phyloP scores from a whole-genome alignment of 2,113 vertebrate species.

The Puffinus mauretanicus region DNA sequence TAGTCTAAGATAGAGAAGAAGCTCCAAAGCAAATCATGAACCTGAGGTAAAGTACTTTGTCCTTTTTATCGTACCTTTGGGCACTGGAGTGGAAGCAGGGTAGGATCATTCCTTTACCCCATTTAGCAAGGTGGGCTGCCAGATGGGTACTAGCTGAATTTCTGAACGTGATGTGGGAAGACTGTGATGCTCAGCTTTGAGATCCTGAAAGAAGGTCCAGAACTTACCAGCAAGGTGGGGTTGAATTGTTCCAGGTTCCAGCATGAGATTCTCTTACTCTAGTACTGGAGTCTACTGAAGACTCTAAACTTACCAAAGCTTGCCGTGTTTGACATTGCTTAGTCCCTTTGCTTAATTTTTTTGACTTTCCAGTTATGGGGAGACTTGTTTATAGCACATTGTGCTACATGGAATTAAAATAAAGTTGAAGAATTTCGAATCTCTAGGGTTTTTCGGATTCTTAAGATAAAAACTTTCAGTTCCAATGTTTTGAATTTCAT shows the following conservation, averaged over 20 bases:
- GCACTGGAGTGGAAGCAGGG: not conserved
- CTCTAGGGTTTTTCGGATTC: not conserved
- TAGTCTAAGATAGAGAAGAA: not conserved
- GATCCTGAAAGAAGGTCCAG: not conserved
- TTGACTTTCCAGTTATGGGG: not conserved
- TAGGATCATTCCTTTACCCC: not conserved
- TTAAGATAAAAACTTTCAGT: not conserved
- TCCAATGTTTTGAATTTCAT: not conserved
- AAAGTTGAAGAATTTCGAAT: not conserved
- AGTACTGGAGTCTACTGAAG: not conserved
- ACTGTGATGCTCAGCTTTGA: not conserved
- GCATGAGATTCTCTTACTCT: not conserved
- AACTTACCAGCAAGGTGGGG: fast-evolving
- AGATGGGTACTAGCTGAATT: not conserved
- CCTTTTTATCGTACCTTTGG: fast-evolving
- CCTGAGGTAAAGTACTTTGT: not conserved
- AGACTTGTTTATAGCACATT: not conserved
- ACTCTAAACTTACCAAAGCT: not conserved
- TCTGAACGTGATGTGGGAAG: not conserved
- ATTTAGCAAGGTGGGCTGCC: not conserved
- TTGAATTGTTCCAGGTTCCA: not conserved
- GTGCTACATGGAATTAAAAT: not conserved
- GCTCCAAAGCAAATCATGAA: not conserved
- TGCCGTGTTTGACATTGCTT: not conserved
- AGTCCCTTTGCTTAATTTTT: fast-evolving